Conservation (phyloP, 2,113 vertebrate species). For the Thryonomys swinderianus region DNA sequence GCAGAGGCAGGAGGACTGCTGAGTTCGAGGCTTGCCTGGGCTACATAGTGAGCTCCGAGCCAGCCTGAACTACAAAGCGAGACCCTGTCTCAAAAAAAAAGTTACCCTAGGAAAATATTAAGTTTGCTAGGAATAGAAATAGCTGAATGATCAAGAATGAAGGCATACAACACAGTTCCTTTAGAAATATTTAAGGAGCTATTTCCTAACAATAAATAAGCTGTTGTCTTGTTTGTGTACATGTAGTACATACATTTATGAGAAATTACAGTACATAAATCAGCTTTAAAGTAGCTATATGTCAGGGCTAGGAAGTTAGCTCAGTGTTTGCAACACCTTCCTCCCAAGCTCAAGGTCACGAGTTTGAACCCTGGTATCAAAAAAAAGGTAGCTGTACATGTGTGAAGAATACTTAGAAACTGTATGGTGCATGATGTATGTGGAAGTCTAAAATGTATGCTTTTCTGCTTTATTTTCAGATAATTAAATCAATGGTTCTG, state of each 20-base stretch:
- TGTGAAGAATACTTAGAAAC: neutral
- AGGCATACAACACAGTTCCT: neutral
- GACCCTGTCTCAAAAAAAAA: too few relatives aligned
- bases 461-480: neutral
- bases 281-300: neutral
- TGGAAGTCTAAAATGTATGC: neutral
- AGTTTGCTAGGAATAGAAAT: conserved; percentile 8
- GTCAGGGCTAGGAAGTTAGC: neutral
- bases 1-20: too few relatives aligned
- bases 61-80: too few relatives aligned
- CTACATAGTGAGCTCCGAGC: too few relatives aligned
- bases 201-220: neutral
- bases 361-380: too few relatives aligned
- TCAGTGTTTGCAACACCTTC: too few relatives aligned
- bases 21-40: too few relatives aligned
- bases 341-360: too few relatives aligned
- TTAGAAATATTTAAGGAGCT: conserved; percentile 9
- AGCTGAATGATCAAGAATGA: conserved; percentile 27
- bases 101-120: conserved; percentile 20
- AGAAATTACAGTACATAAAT: neutral
- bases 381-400: neutral
- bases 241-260: neutral
- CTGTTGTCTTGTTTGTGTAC: neutral
- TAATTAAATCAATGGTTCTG: neutral
- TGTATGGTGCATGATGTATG: neutral